These are phyloP conservation scores for Bombylius major DNA, from an alignment of 2,888 invertebrate genomes.

Conservation along the genomic window DNA sequence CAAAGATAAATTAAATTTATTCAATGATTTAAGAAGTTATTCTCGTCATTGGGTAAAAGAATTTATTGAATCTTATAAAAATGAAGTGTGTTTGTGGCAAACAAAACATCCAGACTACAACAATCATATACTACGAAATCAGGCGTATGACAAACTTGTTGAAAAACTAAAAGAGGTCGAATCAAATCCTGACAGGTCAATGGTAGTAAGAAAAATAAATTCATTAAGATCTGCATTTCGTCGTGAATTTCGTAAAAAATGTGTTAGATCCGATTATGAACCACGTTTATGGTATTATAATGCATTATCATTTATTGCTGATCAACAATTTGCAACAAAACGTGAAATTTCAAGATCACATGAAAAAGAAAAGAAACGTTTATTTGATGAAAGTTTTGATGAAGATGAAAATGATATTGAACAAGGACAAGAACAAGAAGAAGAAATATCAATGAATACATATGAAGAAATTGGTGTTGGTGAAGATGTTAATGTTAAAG, in stretches of 20 bases:
- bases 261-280: constrained; percentile 27
- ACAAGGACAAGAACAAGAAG: background rate
- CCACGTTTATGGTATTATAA: constrained; percentile 34
- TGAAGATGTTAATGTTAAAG: background rate
- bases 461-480: background rate
- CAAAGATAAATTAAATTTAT: constrained; percentile 19
- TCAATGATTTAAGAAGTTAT: constrained; percentile 31
- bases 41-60: constrained; percentile 34
- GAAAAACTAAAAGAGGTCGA: constrained; percentile 34
- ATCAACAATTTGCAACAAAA: constrained; percentile 17
- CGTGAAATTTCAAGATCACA: background rate
- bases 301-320: constrained; percentile 30
- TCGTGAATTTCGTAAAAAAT: constrained; percentile 30
- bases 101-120: constrained; percentile 34
- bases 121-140: constrained; percentile 30
- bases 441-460: background rate
- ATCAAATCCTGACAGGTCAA: constrained; percentile 31
- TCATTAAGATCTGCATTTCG: constrained; percentile 33
- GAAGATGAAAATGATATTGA: background rate
- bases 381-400: background rate
- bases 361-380: background rate
- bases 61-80: constrained; percentile 33
- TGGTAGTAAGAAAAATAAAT: constrained; percentile 35
- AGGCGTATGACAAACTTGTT: constrained; percentile 32
- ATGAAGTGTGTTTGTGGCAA: constrained; percentile 33